Conservation (phyloP, 2,888 invertebrate genomes). For the Colletes collaris region DNA sequence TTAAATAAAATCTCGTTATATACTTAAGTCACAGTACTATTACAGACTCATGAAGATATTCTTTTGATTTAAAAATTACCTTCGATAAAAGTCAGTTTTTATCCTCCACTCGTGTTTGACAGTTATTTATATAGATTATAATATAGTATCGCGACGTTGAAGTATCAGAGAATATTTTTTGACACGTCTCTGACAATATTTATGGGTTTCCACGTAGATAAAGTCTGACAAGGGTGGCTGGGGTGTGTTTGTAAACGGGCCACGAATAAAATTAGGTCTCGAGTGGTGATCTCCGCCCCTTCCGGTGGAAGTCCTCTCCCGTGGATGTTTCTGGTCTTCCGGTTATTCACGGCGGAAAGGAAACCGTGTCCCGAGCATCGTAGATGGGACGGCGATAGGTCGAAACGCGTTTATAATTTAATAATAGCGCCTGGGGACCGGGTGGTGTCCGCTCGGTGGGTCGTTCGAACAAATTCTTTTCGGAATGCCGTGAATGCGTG, state of each 20-base stretch:
- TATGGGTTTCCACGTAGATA: no score
- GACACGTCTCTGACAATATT: no score
- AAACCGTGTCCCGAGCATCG: background rate
- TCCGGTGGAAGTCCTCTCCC: slow-evolving; percentile 17
- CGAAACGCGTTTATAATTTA: slow-evolving; percentile 62
- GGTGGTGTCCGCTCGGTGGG: slow-evolving; percentile 32
- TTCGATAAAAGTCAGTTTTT: no score
- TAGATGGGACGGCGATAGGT: slow-evolving; percentile 51
- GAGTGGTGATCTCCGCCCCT: background rate
- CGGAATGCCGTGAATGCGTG: slow-evolving; percentile 56
- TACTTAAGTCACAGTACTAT: no score
- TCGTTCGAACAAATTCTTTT: slow-evolving; percentile 41
- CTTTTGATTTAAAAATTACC: no score
- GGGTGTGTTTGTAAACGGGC: background rate
- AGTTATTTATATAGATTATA: no score
- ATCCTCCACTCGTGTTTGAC: no score
- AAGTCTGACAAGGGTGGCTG: no score
- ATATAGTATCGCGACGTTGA: no score
- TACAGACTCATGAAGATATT: no score
- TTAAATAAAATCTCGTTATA: no score
- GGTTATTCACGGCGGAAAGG: slow-evolving; percentile 35
- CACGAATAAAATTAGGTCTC: background rate
- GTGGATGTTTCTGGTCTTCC: slow-evolving; percentile 26
- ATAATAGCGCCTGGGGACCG: slow-evolving; percentile 44
- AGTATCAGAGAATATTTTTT: no score